Conservation (phyloP, 2,797 vertebrate species). For the Gadopsis marmoratus region DNA sequence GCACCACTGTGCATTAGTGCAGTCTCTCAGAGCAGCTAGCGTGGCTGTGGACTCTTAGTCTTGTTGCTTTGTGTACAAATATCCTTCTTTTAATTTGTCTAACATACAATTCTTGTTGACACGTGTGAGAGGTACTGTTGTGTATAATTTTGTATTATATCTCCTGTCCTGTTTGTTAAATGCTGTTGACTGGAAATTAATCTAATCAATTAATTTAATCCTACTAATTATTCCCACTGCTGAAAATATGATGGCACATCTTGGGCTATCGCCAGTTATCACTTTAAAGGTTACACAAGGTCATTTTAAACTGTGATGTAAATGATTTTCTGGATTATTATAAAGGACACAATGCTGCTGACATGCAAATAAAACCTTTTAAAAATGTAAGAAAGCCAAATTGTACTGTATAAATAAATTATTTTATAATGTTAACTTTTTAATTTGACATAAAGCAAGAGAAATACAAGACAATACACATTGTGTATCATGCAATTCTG, state of each 20-base stretch:
- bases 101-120: neutral
- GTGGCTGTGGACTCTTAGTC: neutral
- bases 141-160: neutral
- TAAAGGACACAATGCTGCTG: neutral
- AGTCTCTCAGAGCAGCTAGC: neutral
- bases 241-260: neutral
- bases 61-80: neutral
- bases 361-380: neutral
- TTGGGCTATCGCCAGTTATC: neutral
- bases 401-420: neutral
- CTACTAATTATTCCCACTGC: neutral
- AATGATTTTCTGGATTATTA: neutral
- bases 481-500: neutral
- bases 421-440: neutral
- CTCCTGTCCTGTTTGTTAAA: neutral
- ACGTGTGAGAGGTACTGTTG: neutral
- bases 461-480: neutral
- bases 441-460: neutral
- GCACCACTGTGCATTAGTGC: neutral
- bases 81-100: neutral
- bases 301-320: neutral
- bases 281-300: neutral
- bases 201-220: too few relatives aligned
- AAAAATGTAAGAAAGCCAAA: neutral
- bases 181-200: neutral